Percentiles rank a stretch among this genome's conserved stretches.
Evolutionary conservation across 2,888 invertebrate genomes (phyloP).

Genomic region (Muscina levida): DNA sequence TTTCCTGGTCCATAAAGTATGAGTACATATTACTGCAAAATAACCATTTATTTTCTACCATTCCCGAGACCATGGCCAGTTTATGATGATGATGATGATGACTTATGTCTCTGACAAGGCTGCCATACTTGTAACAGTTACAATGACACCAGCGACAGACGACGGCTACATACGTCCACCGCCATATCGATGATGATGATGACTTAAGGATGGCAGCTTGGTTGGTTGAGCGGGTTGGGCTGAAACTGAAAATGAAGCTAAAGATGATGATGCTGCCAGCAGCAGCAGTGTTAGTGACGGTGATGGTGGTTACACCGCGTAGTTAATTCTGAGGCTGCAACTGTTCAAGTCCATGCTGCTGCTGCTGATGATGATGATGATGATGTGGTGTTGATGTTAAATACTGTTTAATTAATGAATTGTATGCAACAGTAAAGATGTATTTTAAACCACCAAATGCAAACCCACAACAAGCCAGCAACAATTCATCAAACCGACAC

Average conservation of each 20-base stretch:
- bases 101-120: conserved; percentile 35
- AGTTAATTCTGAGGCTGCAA: conserved; percentile 3
- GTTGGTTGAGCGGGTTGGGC: not conserved
- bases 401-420: conserved; percentile 79
- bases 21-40: conserved; percentile 27
- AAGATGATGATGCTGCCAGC: conserved; percentile 5
- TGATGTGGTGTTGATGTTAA: conserved; percentile 79
- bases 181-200: not conserved
- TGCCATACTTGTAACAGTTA: conserved; percentile 37
- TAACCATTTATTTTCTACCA: conserved; percentile 30
- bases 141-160: conserved; percentile 25
- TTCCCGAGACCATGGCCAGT: not conserved
- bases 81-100: conserved; percentile 32
- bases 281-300: not conserved
- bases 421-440: conserved; percentile 67
- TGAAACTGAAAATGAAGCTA: not conserved
- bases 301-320: conserved; percentile 12
- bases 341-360: conserved; percentile 15
- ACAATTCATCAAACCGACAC: conserved; percentile 68
- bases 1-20: not conserved
- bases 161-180: not conserved
- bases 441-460: conserved; percentile 49
- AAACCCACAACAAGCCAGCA: conserved; percentile 66
- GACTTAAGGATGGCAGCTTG: conserved; percentile 2
- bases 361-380: conserved; percentile 72